Conservation (phyloP, 2,797 vertebrate species). For the Coccyzus lansbergi region DNA sequence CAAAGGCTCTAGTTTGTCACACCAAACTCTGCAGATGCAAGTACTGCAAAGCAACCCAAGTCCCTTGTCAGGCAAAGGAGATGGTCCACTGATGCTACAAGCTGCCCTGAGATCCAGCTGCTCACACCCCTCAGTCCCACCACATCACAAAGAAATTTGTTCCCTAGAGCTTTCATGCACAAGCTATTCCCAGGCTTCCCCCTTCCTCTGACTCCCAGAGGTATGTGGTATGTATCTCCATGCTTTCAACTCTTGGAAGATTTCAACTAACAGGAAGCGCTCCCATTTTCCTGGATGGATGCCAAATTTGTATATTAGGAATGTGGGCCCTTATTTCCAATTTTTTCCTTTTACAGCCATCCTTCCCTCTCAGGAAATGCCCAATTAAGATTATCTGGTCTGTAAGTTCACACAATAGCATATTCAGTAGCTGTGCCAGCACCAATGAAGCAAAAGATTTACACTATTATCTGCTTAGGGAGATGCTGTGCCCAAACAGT, state of each 20-base stretch:
- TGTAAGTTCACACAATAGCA: conserved; percentile 57
- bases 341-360: conserved; percentile 46
- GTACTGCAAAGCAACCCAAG: background rate
- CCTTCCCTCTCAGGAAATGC: conserved; percentile 50
- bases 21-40: background rate
- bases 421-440: conserved; percentile 17
- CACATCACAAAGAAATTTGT: fast-evolving
- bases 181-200: background rate
- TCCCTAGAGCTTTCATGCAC: background rate
- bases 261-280: conserved; percentile 56
- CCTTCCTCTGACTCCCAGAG: background rate
- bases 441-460: background rate
- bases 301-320: conserved; percentile 30
- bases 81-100: background rate
- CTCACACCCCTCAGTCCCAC: background rate
- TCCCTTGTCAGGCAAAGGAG: background rate
- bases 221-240: background rate
- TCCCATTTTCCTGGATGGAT: conserved; percentile 25
- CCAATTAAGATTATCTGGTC: conserved; percentile 61
- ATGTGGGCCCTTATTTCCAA: conserved; percentile 27
- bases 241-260: conserved; percentile 7
- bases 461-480: background rate
- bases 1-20: fast-evolving
- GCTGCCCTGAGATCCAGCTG: background rate
- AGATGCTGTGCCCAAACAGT: conserved; percentile 14